Evolutionary conservation across 2,113 vertebrate species (phyloP).

Genomic region (Tupaia chinensis): DNA sequence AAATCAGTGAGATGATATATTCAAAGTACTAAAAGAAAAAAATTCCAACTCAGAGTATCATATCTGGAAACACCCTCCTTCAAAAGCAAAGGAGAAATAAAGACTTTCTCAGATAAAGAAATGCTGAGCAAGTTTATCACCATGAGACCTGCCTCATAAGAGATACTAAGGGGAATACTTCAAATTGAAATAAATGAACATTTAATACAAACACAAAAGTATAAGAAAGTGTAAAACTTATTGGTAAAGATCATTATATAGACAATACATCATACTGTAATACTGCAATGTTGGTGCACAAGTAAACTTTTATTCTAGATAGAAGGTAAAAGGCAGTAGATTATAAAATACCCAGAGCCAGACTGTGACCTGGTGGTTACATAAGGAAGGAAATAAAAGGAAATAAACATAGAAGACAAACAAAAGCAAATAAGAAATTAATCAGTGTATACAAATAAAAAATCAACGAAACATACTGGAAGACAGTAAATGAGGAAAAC

Average conservation of each 20-base stretch:
- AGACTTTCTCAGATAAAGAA: neutral
- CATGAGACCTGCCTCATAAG: neutral
- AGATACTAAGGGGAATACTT: neutral
- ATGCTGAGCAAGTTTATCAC: neutral
- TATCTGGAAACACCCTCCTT: neutral
- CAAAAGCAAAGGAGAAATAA: neutral
- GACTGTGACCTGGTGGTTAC: too few relatives aligned
- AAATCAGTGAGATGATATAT: neutral
- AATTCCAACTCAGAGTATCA: neutral
- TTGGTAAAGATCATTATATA: neutral
- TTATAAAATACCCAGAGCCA: neutral
- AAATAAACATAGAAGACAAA: too few relatives aligned
- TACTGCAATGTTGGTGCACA: neutral
- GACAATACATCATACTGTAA: neutral
- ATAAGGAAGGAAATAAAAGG: too few relatives aligned
- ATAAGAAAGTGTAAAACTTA: neutral
- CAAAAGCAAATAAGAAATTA: too few relatives aligned
- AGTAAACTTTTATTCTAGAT: neutral
- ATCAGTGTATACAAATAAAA: too few relatives aligned
- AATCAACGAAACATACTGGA: too few relatives aligned
- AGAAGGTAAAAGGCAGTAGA: neutral
- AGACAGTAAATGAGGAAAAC: too few relatives aligned
- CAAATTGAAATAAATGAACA: neutral
- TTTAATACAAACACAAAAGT: neutral
- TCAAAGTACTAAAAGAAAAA: neutral